Base-by-base conservation (phyloP, 2,888 invertebrate species). In the Melanchra persicariae region DNA sequence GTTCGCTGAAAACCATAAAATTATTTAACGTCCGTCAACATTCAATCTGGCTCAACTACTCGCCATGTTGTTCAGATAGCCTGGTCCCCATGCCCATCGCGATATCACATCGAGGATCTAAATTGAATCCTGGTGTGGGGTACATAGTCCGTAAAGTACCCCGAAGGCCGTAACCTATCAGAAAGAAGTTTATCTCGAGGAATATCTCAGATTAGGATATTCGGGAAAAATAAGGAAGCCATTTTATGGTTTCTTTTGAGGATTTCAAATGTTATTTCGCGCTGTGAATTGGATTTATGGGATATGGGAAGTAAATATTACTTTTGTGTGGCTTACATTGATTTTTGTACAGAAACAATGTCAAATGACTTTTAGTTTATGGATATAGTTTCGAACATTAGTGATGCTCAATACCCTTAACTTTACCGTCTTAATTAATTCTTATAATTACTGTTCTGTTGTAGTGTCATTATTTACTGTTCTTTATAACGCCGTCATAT, bases 51-150 rank as follows among this genome's bases (percentile, higher is more conserved):
- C 70, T 55, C 60, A 73, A 73, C 75, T 82, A 73, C 65, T 84
- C 73, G 70, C 81, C 85, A 84, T 84, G 87, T 85, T 77, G 62
- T 59, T 83, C 78, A 80, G 83, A 84, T 88, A 88, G 87, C 87
- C 87, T 87, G 77, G 78, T 22, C 71, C 75, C 88, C 93, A 94
- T 93, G 77, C 76, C 87, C 88, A 17, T 40, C 40, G 40, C 9
- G 40, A 40, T 94, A 95, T 94, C 95, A 89, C 85, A 88, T 89
- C 89, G 88, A 89, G 85, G 87, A 95, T 95, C 95, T 95, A 95
- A 95, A 95, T 95, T 95, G 94, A 95, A 95, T 95, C 92, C 89
- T 90, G 91, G 87, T 90, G 87, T 88, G 88, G 93, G 92, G 90
- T 91, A 89, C 86, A 87, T 89, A 90, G 89, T 91, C 90, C 89